These are phyloP conservation scores for Trachops cirrhosus DNA, from an alignment of 2,797 vertebrate species.

Conservation along the genomic window DNA sequence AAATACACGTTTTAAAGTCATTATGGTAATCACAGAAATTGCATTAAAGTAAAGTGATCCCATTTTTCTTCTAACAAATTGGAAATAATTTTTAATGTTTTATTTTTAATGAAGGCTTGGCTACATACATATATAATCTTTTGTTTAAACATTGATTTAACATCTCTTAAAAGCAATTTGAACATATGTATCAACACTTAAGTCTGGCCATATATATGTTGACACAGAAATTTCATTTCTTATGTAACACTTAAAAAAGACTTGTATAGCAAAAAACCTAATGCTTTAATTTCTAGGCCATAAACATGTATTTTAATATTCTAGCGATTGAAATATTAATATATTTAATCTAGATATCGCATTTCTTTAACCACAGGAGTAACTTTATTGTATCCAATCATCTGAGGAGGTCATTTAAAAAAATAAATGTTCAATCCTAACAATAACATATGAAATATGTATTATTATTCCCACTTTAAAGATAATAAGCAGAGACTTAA, in stretches of 20 bases:
- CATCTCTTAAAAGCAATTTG: background rate
- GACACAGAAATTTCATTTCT: background rate
- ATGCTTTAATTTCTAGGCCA: background rate
- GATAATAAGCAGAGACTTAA: background rate
- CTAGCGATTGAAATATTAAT: background rate
- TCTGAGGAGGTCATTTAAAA: background rate
- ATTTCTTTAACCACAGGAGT: background rate
- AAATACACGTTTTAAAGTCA: background rate
- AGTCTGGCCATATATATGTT: background rate
- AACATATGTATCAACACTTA: background rate
- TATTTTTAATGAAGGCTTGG: background rate
- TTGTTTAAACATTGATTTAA: background rate
- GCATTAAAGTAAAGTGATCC: background rate
- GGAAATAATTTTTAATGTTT: background rate
- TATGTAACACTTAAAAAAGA: background rate
- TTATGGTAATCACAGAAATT: background rate
- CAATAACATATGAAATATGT: background rate
- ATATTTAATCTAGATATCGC: background rate
- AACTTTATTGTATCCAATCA: background rate
- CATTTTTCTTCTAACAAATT: background rate
- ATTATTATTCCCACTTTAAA: background rate
- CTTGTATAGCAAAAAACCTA: background rate
- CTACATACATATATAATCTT: background rate
- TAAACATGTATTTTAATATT: background rate
- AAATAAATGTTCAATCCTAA: background rate